These are phyloP conservation scores for Zhengitettix transpicula DNA, from an alignment of 2,888 invertebrate species.

Conservation along the genomic window DNA sequence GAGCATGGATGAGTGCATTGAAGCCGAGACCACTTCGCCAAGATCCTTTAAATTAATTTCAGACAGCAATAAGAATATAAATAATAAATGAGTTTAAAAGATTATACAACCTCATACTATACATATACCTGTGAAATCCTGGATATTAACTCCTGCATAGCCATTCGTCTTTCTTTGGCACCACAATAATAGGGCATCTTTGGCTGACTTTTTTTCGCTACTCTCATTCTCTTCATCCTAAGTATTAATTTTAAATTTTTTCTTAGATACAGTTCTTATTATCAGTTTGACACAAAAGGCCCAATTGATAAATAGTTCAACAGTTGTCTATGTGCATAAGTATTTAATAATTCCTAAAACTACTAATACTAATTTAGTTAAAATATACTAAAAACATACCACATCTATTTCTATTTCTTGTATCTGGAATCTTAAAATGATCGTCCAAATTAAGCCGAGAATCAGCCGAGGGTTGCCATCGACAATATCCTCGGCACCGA, in stretches of 20 bases:
- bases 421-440: conserved; percentile 96
- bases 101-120: background rate
- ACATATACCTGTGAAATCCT: conserved; percentile 53
- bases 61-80: background rate
- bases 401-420: conserved; percentile 97
- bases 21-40: conserved; percentile 96
- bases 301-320: background rate
- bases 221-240: conserved; percentile 91
- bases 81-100: background rate
- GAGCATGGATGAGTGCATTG: conserved; percentile 95
- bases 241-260: conserved; percentile 6
- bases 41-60: conserved; percentile 41
- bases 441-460: conserved; percentile 97
- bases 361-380: background rate
- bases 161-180: conserved; percentile 96
- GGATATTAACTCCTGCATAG: conserved; percentile 75
- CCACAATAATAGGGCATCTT: conserved; percentile 95
- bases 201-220: conserved; percentile 95
- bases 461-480: conserved; percentile 95
- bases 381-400: conserved; percentile 35
- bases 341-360: background rate
- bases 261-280: too few relatives aligned
- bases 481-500: conserved; percentile 97
- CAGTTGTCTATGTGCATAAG: background rate
- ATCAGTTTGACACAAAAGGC: too few relatives aligned